phyloP scores from a whole-genome alignment of 1,140 invertebrate genomes.

The Brachionus manjavacas region DNA sequence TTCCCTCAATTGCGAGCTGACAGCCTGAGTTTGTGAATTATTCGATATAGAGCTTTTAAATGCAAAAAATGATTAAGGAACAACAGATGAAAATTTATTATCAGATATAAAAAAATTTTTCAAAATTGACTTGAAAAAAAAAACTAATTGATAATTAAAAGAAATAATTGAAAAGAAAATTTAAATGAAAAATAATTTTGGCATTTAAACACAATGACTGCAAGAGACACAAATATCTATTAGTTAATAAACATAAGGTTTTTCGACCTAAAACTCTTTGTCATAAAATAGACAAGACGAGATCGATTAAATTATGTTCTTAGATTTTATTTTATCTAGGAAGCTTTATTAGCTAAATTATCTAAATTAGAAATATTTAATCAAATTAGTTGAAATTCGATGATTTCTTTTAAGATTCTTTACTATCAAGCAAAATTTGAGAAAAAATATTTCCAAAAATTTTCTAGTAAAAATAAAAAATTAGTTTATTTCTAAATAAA shows the following conservation, averaged over 20 bases:
- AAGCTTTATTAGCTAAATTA: background rate
- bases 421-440: no score
- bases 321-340: background rate
- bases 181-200: background rate
- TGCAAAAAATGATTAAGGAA: background rate
- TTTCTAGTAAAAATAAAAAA: no score
- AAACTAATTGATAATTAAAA: background rate
- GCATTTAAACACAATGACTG: background rate
- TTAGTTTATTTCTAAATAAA: no score
- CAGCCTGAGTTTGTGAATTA: slow-evolving; percentile 12
- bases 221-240: background rate
- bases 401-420: no score
- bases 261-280: background rate
- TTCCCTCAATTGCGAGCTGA: slow-evolving; percentile 29
- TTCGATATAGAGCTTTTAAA: slow-evolving; percentile 14
- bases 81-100: background rate
- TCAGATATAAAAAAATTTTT: background rate
- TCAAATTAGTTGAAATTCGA: background rate
- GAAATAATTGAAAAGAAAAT: background rate
- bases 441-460: no score
- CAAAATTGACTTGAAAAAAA: background rate
- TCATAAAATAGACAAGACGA: background rate
- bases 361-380: background rate
- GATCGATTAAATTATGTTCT: background rate
- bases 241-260: no score